A percentile compares a stretch with the other conserved stretches of the same genome.
phyloP scores from a whole-genome alignment of 2,797 vertebrate genomes.

The Cetoscarus ocellatus region DNA sequence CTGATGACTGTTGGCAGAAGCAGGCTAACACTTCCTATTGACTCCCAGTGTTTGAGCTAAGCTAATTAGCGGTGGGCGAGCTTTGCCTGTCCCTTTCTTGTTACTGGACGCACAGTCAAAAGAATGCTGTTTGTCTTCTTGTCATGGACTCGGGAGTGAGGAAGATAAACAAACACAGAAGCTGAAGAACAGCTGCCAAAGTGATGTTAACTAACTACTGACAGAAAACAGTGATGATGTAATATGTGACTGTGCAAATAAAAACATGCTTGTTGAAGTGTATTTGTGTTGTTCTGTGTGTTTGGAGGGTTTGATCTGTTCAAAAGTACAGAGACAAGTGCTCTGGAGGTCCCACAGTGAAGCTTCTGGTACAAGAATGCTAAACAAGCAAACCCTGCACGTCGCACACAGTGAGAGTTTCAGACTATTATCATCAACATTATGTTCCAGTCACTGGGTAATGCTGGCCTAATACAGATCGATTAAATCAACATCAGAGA shows the following conservation, averaged over 20 bases:
- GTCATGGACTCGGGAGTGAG: no score
- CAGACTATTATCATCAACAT: neutral
- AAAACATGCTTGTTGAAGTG: neutral
- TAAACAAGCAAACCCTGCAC: neutral
- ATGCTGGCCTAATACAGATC: slow-evolving; percentile 8
- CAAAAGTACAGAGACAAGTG: neutral
- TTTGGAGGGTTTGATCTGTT: neutral
- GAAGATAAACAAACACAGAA: no score
- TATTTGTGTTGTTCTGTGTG: neutral
- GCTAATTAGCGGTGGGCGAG: no score
- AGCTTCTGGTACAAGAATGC: neutral
- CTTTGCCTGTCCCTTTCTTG: no score
- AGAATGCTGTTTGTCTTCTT: no score
- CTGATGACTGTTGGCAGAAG: no score
- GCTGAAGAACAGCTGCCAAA: no score
- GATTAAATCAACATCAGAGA: slow-evolving; percentile 26
- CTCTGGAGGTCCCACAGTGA: neutral
- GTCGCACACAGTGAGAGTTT: neutral
- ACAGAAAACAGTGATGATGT: neutral
- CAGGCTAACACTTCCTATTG: no score
- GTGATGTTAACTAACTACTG: no score
- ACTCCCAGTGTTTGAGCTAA: no score
- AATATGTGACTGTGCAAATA: neutral
- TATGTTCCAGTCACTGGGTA: slow-evolving; percentile 1
- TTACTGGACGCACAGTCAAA: no score